A percentile compares a stretch with the other conserved stretches of the same genome.
Conservation (phyloP, 2,888 invertebrate genomes). For the Apodemia zela region DNA sequence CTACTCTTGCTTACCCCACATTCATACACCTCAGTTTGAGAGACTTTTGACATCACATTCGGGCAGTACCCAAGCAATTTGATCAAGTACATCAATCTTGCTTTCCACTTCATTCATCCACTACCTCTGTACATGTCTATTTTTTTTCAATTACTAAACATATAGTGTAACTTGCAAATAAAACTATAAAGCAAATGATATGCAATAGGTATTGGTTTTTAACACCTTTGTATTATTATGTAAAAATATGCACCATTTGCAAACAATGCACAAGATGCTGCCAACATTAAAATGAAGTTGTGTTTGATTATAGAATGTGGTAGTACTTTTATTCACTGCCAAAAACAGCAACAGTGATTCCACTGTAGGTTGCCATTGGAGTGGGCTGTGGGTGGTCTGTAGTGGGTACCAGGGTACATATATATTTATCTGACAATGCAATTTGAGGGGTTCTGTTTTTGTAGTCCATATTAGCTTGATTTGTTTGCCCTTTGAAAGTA, state of each 20-base stretch:
- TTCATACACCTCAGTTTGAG: too few relatives aligned
- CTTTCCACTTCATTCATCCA: too few relatives aligned
- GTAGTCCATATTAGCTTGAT: too few relatives aligned
- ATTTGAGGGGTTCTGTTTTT: too few relatives aligned
- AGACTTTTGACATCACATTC: too few relatives aligned
- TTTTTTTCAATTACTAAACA: too few relatives aligned
- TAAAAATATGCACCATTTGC: slow-evolving; percentile 1
- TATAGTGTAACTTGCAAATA: neutral
- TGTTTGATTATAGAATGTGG: neutral
- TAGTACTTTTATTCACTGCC: neutral
- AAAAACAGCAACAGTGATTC: neutral
- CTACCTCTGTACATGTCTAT: too few relatives aligned
- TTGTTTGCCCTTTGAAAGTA: too few relatives aligned
- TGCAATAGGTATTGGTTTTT: neutral
- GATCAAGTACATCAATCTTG: too few relatives aligned
- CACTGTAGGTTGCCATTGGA: neutral
- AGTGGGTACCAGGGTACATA: neutral
- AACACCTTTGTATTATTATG: neutral
- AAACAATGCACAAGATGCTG: slow-evolving; percentile 1
- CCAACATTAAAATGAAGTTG: neutral
- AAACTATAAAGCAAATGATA: neutral
- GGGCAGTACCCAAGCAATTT: too few relatives aligned
- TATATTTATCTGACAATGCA: too few relatives aligned
- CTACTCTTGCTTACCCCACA: too few relatives aligned
- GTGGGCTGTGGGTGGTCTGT: neutral